Base-by-base conservation (phyloP, 2,113 vertebrate species). In the Donacobius atricapilla region DNA sequence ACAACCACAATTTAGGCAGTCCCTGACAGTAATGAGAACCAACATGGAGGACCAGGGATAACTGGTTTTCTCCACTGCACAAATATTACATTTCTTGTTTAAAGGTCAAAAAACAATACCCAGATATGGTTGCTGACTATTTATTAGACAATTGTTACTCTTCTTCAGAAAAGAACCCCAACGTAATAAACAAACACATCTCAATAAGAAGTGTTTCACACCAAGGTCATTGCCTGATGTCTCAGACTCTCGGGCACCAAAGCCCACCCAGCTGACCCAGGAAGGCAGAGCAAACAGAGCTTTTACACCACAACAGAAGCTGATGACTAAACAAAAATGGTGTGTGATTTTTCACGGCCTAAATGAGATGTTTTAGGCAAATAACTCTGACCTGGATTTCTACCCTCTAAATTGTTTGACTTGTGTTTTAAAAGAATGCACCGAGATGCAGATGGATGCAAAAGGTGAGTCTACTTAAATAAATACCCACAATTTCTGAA, bases 401-500 rank as follows among this genome's bases (percentile, higher is more conserved):
- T 39, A 61, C 28, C 15, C 25, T 61, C 50, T 65, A 27, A 72
- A 58, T 25, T 42, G 10, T 57, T 89, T 80, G 19, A 51, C 20
- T 47, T 39, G 10, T 39, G 5, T 86, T 90, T 86, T 69, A 57
- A 86, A 89, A 60, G 27, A 25, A 50, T 3, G 3, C 8, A 45
- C 10, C 14, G 42, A 70, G 15, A 35, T 70, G 30, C 8, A 73
- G 25, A 61, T 1, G 15, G 35, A 39, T 50, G 27, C 17, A 80
- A 60, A 15, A 58, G 22, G 27, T 33, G 12, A 53, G 39, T 40
- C 23, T 37, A 11, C 20, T n/a, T 65, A 65, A 72, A 66, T 54
- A 65, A 82, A 89, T 22, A 77, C 13, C 13, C 13, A 51, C 8
- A 65, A 65, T 83, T 71, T 92, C 54, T 95, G 80, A 89, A 53